These are phyloP conservation scores for Botia kubotai DNA, from an alignment of 2,797 vertebrate genomes.

Conservation along the genomic window DNA sequence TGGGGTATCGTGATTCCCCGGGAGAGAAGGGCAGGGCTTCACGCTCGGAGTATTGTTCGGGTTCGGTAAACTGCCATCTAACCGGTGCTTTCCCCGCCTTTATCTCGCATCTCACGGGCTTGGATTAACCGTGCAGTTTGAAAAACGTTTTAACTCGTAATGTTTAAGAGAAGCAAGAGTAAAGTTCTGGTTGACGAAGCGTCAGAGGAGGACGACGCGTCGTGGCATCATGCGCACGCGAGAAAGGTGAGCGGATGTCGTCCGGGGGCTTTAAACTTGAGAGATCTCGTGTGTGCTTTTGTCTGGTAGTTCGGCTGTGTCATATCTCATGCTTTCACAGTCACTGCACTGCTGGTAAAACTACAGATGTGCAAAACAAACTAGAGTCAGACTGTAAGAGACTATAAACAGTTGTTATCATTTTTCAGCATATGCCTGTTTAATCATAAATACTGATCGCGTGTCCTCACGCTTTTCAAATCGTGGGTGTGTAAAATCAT, in stretches of 20 bases:
- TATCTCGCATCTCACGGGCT: conserved; percentile 36
- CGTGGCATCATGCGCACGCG: conserved; percentile 80
- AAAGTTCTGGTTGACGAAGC: conserved; percentile 92
- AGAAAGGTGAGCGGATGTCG: conserved; percentile 75
- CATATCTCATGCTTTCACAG: not conserved
- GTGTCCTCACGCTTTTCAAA: no score
- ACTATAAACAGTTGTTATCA: no score
- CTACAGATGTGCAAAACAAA: no score
- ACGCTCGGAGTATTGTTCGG: conserved; percentile 35
- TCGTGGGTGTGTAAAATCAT: no score
- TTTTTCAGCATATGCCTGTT: no score
- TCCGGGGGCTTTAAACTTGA: conserved; percentile 1
- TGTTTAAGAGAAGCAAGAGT: conserved; percentile 91
- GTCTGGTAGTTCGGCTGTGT: not conserved
- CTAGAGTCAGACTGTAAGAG: no score
- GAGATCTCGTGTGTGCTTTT: conserved; percentile 2
- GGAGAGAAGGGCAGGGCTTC: not conserved
- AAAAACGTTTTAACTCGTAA: conserved; percentile 53
- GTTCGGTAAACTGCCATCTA: conserved; percentile 12
- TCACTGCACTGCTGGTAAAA: not conserved
- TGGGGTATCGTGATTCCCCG: conserved; percentile 25
- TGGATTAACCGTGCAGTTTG: conserved; percentile 1
- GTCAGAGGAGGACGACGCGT: conserved; percentile 89
- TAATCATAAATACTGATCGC: no score
- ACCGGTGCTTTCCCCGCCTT: conserved; percentile 29